These are phyloP conservation scores for Colletes gigas DNA, from an alignment of 1,140 invertebrate species.

Conservation along the genomic window DNA sequence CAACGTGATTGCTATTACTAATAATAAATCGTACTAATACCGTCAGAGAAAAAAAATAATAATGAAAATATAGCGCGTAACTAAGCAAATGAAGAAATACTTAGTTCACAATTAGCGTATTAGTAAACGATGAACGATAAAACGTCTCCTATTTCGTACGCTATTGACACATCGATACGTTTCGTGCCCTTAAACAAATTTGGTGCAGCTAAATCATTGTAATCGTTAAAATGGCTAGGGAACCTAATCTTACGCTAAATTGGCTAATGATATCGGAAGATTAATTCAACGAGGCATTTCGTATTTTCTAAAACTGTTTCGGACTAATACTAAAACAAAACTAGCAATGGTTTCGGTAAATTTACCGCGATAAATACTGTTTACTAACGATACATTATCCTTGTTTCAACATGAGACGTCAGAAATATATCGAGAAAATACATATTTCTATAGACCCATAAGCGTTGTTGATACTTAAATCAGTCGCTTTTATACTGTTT, in stretches of 20 bases:
- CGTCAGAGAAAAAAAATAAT: slow-evolving; percentile 55
- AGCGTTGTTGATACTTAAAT: slow-evolving; percentile 1
- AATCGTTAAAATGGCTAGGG: slow-evolving; percentile 13
- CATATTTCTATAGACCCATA: slow-evolving; percentile 36
- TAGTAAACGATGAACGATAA: slow-evolving; percentile 44
- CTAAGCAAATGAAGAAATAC: slow-evolving; percentile 42
- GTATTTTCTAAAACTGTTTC: slow-evolving; percentile 55
- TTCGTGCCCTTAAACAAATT: slow-evolving; percentile 60
- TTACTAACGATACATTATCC: slow-evolving; percentile 47
- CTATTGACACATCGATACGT: slow-evolving; percentile 36
- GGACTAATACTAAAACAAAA: slow-evolving; percentile 61
- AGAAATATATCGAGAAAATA: slow-evolving; percentile 41
- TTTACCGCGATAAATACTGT: slow-evolving; percentile 57
- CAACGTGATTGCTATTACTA: slow-evolving; percentile 61
- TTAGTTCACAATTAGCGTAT: slow-evolving; percentile 40
- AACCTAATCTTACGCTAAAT: slow-evolving; percentile 42
- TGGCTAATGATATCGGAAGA: slow-evolving; percentile 30
- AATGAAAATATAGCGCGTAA: slow-evolving; percentile 39
- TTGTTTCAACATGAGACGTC: slow-evolving; percentile 41
- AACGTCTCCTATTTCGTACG: slow-evolving; percentile 17
- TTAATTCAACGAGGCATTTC: slow-evolving; percentile 31
- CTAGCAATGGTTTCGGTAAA: slow-evolving; percentile 60
- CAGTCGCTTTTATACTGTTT: slow-evolving; percentile 26
- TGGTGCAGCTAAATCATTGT: slow-evolving; percentile 64
- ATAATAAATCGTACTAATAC: slow-evolving; percentile 64